phyloP scores from a whole-genome alignment of 2,113 vertebrate species.

The Apistogramma diplotaenia region DNA sequence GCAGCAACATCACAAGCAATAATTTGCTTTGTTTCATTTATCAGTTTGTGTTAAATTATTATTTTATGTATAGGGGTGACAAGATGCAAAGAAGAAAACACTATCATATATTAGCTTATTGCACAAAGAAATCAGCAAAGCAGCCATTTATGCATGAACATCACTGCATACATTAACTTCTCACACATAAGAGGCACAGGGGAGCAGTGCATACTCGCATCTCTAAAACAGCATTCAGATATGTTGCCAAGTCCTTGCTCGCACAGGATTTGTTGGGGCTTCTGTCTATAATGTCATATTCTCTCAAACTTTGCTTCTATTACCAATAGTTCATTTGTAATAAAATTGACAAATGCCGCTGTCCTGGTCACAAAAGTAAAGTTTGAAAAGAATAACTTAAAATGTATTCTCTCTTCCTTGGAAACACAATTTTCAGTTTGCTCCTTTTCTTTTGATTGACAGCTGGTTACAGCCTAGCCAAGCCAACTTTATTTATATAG shows the following conservation, averaged over 20 bases:
- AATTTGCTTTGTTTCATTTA: conserved; percentile 12
- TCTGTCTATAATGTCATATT: not conserved
- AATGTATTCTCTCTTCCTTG: too few species aligned
- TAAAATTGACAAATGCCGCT: not conserved
- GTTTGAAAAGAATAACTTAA: too few species aligned
- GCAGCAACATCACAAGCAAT: conserved; percentile 1
- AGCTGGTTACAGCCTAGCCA: too few species aligned
- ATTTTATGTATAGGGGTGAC: conserved; percentile 67
- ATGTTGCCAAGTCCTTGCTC: not conserved
- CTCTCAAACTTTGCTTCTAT: not conserved
- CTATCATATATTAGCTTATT: conserved; percentile 50
- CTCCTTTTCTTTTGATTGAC: too few species aligned
- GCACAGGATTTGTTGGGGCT: not conserved
- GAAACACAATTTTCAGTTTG: too few species aligned
- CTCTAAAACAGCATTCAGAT: not conserved
- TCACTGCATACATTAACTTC: conserved; percentile 21
- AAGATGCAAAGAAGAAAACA: conserved; percentile 56
- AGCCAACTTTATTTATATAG: too few species aligned
- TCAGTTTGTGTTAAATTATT: conserved; percentile 49
- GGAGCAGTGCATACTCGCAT: not conserved
- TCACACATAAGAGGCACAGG: not conserved
- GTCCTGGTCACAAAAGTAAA: not conserved
- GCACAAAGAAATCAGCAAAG: conserved; percentile 34
- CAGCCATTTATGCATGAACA: conserved; percentile 29
- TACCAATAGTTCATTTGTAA: not conserved